Conservation (phyloP, 2,113 vertebrate species). For the Protobothrops flavoviridis region DNA sequence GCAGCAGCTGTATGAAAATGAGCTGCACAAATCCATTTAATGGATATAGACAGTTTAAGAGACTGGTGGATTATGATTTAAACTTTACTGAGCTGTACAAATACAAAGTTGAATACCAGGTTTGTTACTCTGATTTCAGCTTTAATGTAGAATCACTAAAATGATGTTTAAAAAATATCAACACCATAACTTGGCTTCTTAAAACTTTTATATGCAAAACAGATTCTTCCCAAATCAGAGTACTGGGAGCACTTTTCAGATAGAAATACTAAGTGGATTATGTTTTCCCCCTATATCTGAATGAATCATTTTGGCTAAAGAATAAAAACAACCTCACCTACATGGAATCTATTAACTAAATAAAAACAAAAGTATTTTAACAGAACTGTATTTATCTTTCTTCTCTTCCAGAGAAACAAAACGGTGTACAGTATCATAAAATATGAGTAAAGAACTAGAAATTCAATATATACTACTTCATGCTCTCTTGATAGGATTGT, state of each 20-base stretch:
- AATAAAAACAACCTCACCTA: slow-evolving; percentile 12
- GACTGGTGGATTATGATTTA: background rate
- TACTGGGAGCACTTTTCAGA: background rate
- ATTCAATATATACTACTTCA: background rate
- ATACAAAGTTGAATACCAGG: background rate
- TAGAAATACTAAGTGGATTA: background rate
- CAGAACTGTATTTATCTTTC: background rate
- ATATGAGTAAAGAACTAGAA: background rate
- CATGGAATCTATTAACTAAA: slow-evolving; percentile 3
- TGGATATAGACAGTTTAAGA: background rate
- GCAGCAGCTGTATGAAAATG: background rate
- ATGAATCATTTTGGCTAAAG: background rate
- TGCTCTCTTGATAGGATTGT: background rate
- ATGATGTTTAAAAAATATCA: background rate
- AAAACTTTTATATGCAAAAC: background rate
- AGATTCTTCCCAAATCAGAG: background rate
- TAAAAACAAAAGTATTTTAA: slow-evolving; percentile 26
- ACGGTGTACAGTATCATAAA: background rate
- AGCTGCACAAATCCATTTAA: background rate
- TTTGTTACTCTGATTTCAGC: background rate
- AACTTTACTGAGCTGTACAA: background rate
- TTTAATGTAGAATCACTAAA: background rate
- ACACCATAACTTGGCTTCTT: background rate
- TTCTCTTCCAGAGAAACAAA: background rate
- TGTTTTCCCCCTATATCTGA: background rate